phyloP scores from a whole-genome alignment of 2,797 vertebrate genomes.

The Menidia menidia region DNA sequence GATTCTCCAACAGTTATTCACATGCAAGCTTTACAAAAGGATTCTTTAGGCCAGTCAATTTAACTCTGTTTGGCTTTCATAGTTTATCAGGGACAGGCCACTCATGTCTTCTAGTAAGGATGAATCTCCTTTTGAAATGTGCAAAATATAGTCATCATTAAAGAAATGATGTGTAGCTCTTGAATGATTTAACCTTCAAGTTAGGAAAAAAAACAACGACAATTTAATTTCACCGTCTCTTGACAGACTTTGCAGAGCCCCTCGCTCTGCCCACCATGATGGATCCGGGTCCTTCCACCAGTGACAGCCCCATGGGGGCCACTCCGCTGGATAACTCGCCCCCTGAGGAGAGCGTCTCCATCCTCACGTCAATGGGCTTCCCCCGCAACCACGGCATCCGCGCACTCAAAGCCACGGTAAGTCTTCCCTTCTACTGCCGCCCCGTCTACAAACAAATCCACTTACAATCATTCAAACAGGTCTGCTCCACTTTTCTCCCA shows the following conservation, averaged over 20 bases:
- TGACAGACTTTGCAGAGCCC: slow-evolving; percentile 96
- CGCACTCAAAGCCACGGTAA: slow-evolving; percentile 91
- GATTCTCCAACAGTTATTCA: too few relatives aligned
- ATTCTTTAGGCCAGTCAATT: too few relatives aligned
- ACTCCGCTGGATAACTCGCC: slow-evolving; percentile 87
- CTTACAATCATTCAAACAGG: not conserved
- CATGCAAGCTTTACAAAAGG: too few relatives aligned
- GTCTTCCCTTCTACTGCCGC: slow-evolving; percentile 52
- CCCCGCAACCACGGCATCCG: slow-evolving; percentile 89
- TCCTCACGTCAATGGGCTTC: slow-evolving; percentile 98
- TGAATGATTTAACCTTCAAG: not conserved
- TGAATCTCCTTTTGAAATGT: not conserved
- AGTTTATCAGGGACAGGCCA: not conserved
- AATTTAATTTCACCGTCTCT: not conserved
- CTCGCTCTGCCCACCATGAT: slow-evolving; percentile 86
- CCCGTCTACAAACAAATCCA: not conserved
- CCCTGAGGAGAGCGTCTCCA: slow-evolving; percentile 94
- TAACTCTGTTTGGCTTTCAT: too few relatives aligned
- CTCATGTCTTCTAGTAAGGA: not conserved
- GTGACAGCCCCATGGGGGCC: slow-evolving; percentile 72
- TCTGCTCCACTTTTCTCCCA: not conserved
- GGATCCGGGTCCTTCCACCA: slow-evolving; percentile 77
- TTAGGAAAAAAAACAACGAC: not conserved
- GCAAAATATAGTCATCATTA: not conserved
- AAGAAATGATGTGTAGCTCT: not conserved